A percentile compares a stretch with the other conserved stretches of the same genome.
These are phyloP conservation scores for Epicampocera succincta DNA, from an alignment of 2,888 invertebrate species.

Conservation along the genomic window DNA sequence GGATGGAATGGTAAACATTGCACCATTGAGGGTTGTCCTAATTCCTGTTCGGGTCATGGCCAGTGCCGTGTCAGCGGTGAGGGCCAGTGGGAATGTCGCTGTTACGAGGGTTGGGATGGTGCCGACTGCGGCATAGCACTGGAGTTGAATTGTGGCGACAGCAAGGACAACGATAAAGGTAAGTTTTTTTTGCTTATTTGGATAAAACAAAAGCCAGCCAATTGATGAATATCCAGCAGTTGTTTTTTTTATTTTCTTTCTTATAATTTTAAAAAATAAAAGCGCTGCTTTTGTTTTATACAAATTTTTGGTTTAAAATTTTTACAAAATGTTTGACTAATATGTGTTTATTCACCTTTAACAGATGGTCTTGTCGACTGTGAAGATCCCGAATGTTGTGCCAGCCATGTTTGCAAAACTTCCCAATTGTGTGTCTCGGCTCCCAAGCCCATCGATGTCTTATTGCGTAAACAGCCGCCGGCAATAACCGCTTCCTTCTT, in stretches of 20 bases:
- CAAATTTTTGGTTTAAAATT: not conserved
- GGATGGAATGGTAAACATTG: constrained; percentile 99
- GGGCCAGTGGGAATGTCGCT: constrained; percentile 95
- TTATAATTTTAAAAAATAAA: no score
- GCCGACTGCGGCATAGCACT: constrained; percentile 94
- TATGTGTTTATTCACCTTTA: not conserved
- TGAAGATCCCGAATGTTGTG: constrained; percentile 99
- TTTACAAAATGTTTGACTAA: constrained; percentile 3
- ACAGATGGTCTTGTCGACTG: constrained; percentile 98
- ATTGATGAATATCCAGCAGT: no score
- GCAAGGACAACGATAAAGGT: constrained; percentile 99
- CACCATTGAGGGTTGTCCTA: constrained; percentile 95
- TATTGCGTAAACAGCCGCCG: constrained; percentile 96
- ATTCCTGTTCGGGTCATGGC: constrained; percentile 94
- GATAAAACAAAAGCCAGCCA: no score
- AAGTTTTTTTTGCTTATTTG: constrained; percentile 66
- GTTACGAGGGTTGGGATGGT: constrained; percentile 98
- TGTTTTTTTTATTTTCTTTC: no score
- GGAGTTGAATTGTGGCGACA: constrained; percentile 96
- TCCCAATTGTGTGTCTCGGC: constrained; percentile 96
- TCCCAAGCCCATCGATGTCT: constrained; percentile 97
- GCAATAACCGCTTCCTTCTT: constrained; percentile 99
- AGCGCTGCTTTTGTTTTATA: no score
- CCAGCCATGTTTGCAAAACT: constrained; percentile 89
- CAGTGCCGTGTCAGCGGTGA: constrained; percentile 93